A percentile compares a stretch with the other conserved stretches of the same genome.
phyloP scores from a whole-genome alignment of 2,888 invertebrate genomes.

The Dynastes maya region DNA sequence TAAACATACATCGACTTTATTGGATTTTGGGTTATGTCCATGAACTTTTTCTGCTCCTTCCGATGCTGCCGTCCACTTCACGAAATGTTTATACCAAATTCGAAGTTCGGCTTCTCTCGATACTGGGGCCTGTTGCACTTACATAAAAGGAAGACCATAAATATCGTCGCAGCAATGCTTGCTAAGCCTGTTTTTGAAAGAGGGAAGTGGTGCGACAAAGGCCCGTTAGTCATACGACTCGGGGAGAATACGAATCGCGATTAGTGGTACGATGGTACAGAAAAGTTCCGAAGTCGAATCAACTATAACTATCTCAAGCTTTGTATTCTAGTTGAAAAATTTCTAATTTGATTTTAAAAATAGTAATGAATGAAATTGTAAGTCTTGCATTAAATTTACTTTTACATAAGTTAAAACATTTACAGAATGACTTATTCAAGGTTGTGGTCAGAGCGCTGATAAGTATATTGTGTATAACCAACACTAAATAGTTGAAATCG shows the following conservation, averaged over 20 bases:
- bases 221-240: constrained; percentile 41
- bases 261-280: too few relatives aligned
- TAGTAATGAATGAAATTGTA: too few relatives aligned
- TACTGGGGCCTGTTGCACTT: background rate
- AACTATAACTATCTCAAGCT: too few relatives aligned
- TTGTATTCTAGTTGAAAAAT: too few relatives aligned
- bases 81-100: constrained; percentile 16
- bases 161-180: constrained; percentile 8
- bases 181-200: constrained; percentile 18
- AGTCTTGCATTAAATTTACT: too few relatives aligned
- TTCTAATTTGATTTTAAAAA: too few relatives aligned
- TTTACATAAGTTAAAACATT: too few relatives aligned
- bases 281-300: too few relatives aligned
- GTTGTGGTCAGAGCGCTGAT: too few relatives aligned
- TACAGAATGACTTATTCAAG: too few relatives aligned
- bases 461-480: too few relatives aligned
- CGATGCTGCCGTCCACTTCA: constrained; percentile 12
- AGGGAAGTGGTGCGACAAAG: constrained; percentile 41
- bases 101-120: constrained; percentile 34
- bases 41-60: constrained; percentile 1
- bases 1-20: constrained; percentile 30
- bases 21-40: constrained; percentile 41
- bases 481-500: too few relatives aligned
- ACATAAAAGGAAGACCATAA: constrained; percentile 44
- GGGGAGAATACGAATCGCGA: constrained; percentile 32